phyloP scores from a whole-genome alignment of 2,888 invertebrate genomes.

The Aspidiotus rigidus region DNA sequence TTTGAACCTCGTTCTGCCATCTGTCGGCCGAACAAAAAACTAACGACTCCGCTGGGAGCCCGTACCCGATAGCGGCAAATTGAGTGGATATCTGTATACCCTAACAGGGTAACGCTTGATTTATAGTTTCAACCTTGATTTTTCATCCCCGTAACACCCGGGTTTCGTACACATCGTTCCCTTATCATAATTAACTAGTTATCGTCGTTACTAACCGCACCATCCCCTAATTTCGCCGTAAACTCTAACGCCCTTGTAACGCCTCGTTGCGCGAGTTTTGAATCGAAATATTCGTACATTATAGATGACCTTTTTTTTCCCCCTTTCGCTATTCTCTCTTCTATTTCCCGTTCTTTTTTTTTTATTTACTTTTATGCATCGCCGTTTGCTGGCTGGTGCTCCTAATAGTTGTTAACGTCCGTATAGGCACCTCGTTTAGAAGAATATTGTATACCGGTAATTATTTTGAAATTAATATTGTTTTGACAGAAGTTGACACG shows the following conservation, averaged over 20 bases:
- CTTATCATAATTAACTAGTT: conserved; percentile 33
- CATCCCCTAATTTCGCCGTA: conserved; percentile 25
- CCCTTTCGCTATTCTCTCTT: too few relatives aligned
- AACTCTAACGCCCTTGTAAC: conserved; percentile 7
- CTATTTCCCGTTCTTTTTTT: too few relatives aligned
- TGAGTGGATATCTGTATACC: conserved; percentile 30
- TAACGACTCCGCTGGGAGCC: conserved; percentile 33
- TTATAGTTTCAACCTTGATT: conserved; percentile 30
- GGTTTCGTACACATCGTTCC: conserved; percentile 22
- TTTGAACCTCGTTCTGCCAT: conserved; percentile 27
- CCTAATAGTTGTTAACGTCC: too few relatives aligned
- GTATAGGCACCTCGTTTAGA: too few relatives aligned
- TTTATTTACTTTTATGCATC: too few relatives aligned
- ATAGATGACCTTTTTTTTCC: background rate
- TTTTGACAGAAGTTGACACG: too few relatives aligned
- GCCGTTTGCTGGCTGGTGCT: too few relatives aligned
- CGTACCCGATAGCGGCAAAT: conserved; percentile 34
- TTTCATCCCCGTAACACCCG: conserved; percentile 22
- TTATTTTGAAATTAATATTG: too few relatives aligned
- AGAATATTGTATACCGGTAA: too few relatives aligned
- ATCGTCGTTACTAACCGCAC: conserved; percentile 30
- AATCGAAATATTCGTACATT: background rate
- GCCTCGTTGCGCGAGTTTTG: background rate
- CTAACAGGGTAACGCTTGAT: conserved; percentile 23
- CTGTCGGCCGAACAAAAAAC: conserved; percentile 32